These are phyloP conservation scores for Polia nebulosa DNA, from an alignment of 2,888 invertebrate genomes.

Conservation along the genomic window DNA sequence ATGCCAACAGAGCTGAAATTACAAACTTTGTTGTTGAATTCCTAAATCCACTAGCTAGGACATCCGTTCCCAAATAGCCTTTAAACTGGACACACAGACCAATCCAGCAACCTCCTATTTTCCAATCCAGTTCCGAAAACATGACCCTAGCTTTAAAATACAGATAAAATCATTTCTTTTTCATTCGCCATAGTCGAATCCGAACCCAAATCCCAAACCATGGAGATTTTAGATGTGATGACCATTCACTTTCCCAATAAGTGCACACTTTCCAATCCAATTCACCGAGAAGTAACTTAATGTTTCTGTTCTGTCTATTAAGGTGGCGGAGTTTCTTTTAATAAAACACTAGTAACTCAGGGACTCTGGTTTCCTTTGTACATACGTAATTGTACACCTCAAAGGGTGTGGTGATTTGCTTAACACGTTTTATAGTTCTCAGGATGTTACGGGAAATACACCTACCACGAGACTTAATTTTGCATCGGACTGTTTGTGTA, in stretches of 20 bases:
- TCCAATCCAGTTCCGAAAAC: conserved; percentile 50
- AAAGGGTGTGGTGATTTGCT: conserved; percentile 80
- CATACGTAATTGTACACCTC: conserved; percentile 75
- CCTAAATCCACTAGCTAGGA: conserved; percentile 38
- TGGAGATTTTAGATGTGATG: conserved; percentile 59
- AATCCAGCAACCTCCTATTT: conserved; percentile 49
- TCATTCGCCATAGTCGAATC: conserved; percentile 63
- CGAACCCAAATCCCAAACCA: conserved; percentile 39
- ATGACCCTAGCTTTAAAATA: conserved; percentile 15
- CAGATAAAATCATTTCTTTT: conserved; percentile 18
- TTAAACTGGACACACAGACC: conserved; percentile 51
- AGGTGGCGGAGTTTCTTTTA: conserved; percentile 88
- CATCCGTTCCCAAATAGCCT: conserved; percentile 31
- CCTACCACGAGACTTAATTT: conserved; percentile 44
- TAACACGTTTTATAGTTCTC: conserved; percentile 73
- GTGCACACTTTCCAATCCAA: conserved; percentile 79
- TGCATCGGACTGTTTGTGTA: conserved; percentile 50
- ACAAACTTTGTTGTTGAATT: conserved; percentile 38
- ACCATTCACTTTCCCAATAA: conserved; percentile 62
- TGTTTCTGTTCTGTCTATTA: conserved; percentile 84
- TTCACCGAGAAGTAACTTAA: conserved; percentile 75
- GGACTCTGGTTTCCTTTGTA: conserved; percentile 84
- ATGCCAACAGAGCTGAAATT: conserved; percentile 30
- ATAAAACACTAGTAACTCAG: conserved; percentile 83
- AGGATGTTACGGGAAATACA: conserved; percentile 62